A percentile compares a stretch with the other conserved stretches of the same genome.
phyloP scores from a whole-genome alignment of 35 echinoderm and acorn worm genomes.

The Eucidaris tribuloides region DNA sequence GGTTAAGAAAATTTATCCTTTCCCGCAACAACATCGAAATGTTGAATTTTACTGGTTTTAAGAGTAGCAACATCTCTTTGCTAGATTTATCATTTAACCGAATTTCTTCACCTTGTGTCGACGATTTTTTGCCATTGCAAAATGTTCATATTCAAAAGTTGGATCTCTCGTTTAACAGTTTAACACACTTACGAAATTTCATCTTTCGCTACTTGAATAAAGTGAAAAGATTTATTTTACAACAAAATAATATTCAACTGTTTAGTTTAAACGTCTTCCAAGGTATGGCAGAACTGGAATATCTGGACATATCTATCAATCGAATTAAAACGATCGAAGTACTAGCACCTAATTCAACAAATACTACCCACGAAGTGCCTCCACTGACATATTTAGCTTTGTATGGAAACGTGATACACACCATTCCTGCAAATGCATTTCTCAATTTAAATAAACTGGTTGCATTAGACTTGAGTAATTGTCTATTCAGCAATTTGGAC shows the following conservation, averaged over 20 bases:
- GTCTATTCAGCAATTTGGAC: not conserved
- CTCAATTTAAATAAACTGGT: not conserved
- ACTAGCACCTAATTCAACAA: not conserved
- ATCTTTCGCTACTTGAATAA: not conserved
- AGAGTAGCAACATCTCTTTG: too few relatives aligned
- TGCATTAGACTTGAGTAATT: not conserved
- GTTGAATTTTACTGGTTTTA: too few relatives aligned
- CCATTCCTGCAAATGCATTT: not conserved
- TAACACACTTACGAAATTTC: not conserved
- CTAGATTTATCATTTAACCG: too few relatives aligned
- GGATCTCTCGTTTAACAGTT: not conserved
- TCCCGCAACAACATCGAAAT: too few relatives aligned
- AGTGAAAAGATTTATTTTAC: not conserved
- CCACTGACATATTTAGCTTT: not conserved
- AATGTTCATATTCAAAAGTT: not conserved
- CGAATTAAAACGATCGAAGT: not conserved
- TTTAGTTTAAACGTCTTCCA: not conserved
- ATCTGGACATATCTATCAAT: not conserved
- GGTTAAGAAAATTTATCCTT: too few relatives aligned
- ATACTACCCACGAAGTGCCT: not conserved
- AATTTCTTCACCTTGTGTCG: not conserved
- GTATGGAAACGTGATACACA: not conserved
- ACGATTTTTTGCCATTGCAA: not conserved
- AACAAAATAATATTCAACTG: not conserved
- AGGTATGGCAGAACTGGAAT: not conserved